Evolutionary conservation across 2,113 vertebrate species (phyloP).

Genomic region (Ellobius talpinus): DNA sequence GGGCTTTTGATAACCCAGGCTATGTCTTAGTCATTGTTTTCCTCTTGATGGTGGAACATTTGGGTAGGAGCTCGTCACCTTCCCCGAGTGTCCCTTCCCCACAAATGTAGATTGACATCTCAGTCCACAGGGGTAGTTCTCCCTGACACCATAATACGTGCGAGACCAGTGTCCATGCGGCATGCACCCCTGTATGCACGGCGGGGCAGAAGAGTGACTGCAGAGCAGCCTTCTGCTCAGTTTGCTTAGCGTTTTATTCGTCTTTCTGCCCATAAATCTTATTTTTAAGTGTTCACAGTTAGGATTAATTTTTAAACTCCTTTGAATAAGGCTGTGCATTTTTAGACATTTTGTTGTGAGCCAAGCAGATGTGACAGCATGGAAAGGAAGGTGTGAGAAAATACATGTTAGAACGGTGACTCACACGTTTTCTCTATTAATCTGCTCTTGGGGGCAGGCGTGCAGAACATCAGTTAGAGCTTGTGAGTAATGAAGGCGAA

Average conservation of each 20-base stretch:
- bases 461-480: neutral
- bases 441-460: neutral
- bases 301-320: constrained; percentile 35
- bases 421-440: neutral
- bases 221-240: neutral
- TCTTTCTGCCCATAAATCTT: neutral
- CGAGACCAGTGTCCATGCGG: accelerated
- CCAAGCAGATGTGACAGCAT: neutral
- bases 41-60: neutral
- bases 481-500: neutral
- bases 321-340: neutral
- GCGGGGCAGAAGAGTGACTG: neutral
- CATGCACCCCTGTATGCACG: neutral
- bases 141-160: neutral
- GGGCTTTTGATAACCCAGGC: neutral
- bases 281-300: neutral
- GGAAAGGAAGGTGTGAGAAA: constrained; percentile 43
- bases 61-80: neutral
- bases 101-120: neutral
- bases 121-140: neutral
- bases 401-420: neutral
- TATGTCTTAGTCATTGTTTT: neutral
- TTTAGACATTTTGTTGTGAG: constrained; percentile 48
- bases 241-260: neutral
- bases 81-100: neutral